Conservation (phyloP, 2,797 vertebrate genomes). For the Sebastes variabilis region DNA sequence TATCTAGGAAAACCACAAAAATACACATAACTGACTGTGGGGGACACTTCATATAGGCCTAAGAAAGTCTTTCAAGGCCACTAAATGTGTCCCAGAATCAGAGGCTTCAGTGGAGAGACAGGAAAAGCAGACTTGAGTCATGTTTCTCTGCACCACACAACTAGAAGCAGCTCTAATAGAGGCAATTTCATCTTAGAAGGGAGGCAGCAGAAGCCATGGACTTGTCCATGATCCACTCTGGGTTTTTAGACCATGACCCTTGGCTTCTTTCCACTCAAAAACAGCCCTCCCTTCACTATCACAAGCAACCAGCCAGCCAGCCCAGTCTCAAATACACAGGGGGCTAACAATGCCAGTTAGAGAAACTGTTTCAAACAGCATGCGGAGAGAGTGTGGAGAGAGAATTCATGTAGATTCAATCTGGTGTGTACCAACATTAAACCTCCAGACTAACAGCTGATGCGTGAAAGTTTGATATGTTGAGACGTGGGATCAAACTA, state of each 20-base stretch:
- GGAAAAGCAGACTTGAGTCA: background rate
- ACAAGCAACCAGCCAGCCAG: background rate
- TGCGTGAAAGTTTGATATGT: background rate
- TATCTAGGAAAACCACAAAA: background rate
- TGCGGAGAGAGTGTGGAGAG: background rate
- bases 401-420: background rate
- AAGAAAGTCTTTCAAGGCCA: background rate
- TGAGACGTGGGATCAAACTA: background rate
- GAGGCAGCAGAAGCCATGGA: conserved; percentile 24
- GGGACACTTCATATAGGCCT: background rate
- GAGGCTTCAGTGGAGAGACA: conserved; percentile 4
- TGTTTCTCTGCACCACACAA: conserved; percentile 19
- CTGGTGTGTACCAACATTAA: background rate
- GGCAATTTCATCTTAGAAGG: conserved; percentile 31
- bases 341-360: background rate
- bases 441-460: background rate
- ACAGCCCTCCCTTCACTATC: background rate
- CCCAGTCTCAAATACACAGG: background rate
- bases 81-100: background rate
- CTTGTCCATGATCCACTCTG: conserved; percentile 35
- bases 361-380: background rate
- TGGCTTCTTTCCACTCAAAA: conserved; percentile 11
- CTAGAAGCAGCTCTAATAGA: conserved; percentile 19
- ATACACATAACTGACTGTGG: background rate
- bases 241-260: conserved; percentile 41